Base-by-base conservation (phyloP, 2,797 vertebrate genomes). In the Lithobates sylvaticus region DNA sequence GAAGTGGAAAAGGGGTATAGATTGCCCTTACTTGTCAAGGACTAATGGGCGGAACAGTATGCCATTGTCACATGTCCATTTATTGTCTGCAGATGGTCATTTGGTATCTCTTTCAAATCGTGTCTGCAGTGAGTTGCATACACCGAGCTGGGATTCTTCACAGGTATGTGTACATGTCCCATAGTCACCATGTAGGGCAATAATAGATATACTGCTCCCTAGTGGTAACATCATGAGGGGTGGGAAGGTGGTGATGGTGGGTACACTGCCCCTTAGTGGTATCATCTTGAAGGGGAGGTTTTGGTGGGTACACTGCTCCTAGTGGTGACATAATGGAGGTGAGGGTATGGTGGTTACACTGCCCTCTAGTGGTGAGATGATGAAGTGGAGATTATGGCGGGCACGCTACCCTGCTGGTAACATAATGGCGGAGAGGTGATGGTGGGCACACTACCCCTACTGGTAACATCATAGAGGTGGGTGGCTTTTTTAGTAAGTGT, bases 61-160 rank as follows among this genome's bases (percentile, higher is more conserved):
- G 9, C 32, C 27, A 3, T 34, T 70, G 23, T 81, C 12, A 72
- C 13, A 6, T 3, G 12, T 72, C 32, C 68, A 8, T 82, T 36
- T 78, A 77, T 27, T 88, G 32, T 88, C 13, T 93, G 78, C 89
- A 99, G 98, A 95, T 96, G 91, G 97, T 99, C 72, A 88, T 99
- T 84, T 99, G 98, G 98, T 99, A 98, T 90, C 93, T 99, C 18
- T 99, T 98, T 92, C 98, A 99, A 91, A 97, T 99, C 85, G 94
- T 95, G 15, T 98, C 98, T 88, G 98, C 98, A 1, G 98, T 99
- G 88, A 96, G 95, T 89, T 96, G 99, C 90, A 99, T 99, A 91
- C 98, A 99, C 92, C 97, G 97, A 91, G 97, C 97, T 86, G 98
- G 97, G 78, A 94, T 99, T 89, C 95, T 99, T 89, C 98, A 99